Evolutionary conservation across 1,140 invertebrate species (phyloP).

Genomic region (Goniozus legneri): DNA sequence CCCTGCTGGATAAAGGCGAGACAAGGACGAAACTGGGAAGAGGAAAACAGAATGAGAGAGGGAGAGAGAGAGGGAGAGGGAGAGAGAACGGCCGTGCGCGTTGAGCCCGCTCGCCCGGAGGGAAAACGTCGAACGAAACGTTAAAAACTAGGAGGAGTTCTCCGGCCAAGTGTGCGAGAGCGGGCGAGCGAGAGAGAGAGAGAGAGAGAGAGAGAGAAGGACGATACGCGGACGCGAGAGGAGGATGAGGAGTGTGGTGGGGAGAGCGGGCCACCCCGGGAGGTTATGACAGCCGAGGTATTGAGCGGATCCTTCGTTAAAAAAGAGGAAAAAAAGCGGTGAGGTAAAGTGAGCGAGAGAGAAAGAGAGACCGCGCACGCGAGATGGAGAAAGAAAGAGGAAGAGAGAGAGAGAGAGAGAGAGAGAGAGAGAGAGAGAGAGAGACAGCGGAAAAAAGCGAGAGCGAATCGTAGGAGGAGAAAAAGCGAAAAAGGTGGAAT

Average conservation of each 20-base stretch:
- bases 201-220: slow-evolving; percentile 10
- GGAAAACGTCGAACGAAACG: slow-evolving; percentile 51
- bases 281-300: slow-evolving; percentile 55
- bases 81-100: no score
- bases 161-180: slow-evolving; percentile 12
- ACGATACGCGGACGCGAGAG: slow-evolving; percentile 12
- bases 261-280: slow-evolving; percentile 32
- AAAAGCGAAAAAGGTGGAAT: slow-evolving; percentile 4
- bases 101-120: slow-evolving; percentile 30
- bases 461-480: slow-evolving; percentile 6
- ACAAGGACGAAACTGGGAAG: no score
- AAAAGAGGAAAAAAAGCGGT: slow-evolving; percentile 39
- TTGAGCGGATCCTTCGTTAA: slow-evolving; percentile 55
- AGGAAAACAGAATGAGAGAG: no score
- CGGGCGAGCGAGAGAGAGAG: slow-evolving; percentile 14
- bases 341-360: slow-evolving; percentile 8
- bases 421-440: slow-evolving; percentile 15
- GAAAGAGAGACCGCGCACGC: slow-evolving; percentile 14
- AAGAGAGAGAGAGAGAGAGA: slow-evolving; percentile 25
- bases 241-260: slow-evolving; percentile 18
- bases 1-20: no score
- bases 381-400: slow-evolving; percentile 25
- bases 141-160: slow-evolving; percentile 49
- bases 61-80: no score
- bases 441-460: slow-evolving; percentile 9